A percentile compares a stretch with the other conserved stretches of the same genome.
Conservation (phyloP, 2,113 vertebrate species). For the Sialia sialis region DNA sequence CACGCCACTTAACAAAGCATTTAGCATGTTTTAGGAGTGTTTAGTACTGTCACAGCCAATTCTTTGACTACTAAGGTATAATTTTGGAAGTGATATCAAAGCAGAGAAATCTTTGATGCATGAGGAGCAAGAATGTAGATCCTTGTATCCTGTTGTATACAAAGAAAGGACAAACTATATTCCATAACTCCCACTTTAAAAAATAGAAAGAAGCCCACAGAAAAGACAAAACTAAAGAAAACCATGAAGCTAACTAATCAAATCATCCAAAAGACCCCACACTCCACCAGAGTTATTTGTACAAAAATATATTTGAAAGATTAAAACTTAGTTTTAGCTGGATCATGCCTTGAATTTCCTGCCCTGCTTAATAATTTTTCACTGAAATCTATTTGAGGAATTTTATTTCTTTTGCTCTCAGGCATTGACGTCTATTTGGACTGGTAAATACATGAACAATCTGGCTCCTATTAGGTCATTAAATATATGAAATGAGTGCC, state of each 20-base stretch:
- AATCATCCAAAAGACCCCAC: background rate
- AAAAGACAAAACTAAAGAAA: background rate
- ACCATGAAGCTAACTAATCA: background rate
- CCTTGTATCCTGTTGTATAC: background rate
- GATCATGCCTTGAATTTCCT: background rate
- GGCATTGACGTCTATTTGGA: background rate
- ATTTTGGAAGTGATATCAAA: background rate
- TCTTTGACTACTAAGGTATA: background rate
- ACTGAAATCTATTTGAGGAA: rapidly evolving
- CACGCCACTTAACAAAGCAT: background rate
- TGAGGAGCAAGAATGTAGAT: background rate
- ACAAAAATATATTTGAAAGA: background rate
- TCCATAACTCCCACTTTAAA: background rate
- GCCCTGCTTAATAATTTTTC: background rate
- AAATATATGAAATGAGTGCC: background rate
- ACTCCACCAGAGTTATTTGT: background rate
- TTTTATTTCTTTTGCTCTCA: background rate
- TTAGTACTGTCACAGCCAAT: background rate
- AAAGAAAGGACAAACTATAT: background rate
- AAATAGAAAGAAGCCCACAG: background rate
- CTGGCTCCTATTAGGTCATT: background rate
- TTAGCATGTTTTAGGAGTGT: background rate
- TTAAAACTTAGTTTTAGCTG: background rate
- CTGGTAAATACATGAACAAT: background rate
- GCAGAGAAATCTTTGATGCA: background rate